Evolutionary conservation across 2,113 vertebrate genomes (phyloP), one percentile per base, ranked within the genome.

Genomic region (Rissa tridactyla): DNA sequence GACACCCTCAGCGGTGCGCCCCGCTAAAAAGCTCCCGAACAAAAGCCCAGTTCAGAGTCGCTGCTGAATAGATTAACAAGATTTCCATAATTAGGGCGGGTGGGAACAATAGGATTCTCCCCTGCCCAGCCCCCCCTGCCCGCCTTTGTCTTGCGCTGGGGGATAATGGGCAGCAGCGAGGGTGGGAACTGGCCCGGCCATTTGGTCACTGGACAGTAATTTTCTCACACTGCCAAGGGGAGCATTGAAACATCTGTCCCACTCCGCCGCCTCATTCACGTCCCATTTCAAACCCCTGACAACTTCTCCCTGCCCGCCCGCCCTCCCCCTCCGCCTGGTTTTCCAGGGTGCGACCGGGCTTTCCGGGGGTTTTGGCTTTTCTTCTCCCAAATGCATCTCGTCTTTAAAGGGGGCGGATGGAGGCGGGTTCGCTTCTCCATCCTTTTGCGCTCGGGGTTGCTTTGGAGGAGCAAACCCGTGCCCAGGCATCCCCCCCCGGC

Each of bases 11-110:
- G 87, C 64, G 83, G 76, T 5, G 94, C 85, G 79, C 85, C 94
- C 95, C 66, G 82, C 66, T 92, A 92, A 92, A 97, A 94, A 97
- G 86, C 85, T 86, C 42, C 29, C 32, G 42, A 94, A 98, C 97
- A 98, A 98, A 98, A 97, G 97, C 97, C 82, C 97, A 94, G 97
- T 97, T 97, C 96, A 97, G 97, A 95, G 97, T 90, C 64, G 81
- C 97, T 73, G 88, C 97, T 98, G 98, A 99, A 99, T 99, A 99
- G 99, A 99, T 99, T 99, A 99, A 99, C 99, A 99, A 98, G 99
- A 99, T 99, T 99, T 99, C 99, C 99, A 99, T 99, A 99, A 99
- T 99, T 98, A 98, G 99, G 98, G 98, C 98, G 97, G 94, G 93
- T 79, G 95, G 97, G 98, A 96, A 99, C 99, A 99, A 99, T 99